phyloP scores from a whole-genome alignment of 2,113 vertebrate species.

The Oceanodroma tethys region DNA sequence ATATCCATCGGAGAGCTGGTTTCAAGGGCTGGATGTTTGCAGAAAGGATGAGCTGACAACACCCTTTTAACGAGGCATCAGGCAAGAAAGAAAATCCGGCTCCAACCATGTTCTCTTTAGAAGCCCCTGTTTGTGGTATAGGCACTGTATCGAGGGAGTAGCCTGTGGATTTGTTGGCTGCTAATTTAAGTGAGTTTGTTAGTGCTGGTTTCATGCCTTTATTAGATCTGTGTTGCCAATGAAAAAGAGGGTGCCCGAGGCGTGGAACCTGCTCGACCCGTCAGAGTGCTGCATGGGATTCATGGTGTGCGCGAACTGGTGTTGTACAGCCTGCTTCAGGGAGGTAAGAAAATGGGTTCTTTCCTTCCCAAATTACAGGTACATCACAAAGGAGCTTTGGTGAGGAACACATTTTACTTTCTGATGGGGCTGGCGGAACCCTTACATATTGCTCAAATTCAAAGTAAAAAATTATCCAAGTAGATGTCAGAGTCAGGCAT shows the following conservation, averaged over 20 bases:
- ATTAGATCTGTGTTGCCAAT: background rate
- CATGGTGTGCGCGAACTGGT: background rate
- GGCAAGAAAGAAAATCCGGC: background rate
- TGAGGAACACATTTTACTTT: background rate
- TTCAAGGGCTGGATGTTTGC: background rate
- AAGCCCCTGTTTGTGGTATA: background rate
- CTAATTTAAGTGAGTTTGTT: background rate
- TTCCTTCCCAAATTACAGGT: background rate
- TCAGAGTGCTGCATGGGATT: accelerated
- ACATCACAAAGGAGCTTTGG: background rate
- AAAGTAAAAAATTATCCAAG: background rate
- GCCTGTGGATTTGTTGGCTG: background rate
- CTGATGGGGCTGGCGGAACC: background rate
- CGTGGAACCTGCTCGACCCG: accelerated
- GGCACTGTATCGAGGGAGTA: background rate
- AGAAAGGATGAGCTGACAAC: background rate
- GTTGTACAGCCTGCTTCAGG: background rate
- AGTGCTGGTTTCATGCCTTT: background rate
- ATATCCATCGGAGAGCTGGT: background rate
- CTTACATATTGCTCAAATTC: background rate
- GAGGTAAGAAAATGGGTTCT: background rate
- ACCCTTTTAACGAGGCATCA: background rate
- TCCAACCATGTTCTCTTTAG: background rate
- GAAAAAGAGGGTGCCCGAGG: background rate
- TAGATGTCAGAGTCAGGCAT: background rate